Evolutionary conservation across 2,888 invertebrate genomes (phyloP).

Genomic region (Pecten maximus): DNA sequence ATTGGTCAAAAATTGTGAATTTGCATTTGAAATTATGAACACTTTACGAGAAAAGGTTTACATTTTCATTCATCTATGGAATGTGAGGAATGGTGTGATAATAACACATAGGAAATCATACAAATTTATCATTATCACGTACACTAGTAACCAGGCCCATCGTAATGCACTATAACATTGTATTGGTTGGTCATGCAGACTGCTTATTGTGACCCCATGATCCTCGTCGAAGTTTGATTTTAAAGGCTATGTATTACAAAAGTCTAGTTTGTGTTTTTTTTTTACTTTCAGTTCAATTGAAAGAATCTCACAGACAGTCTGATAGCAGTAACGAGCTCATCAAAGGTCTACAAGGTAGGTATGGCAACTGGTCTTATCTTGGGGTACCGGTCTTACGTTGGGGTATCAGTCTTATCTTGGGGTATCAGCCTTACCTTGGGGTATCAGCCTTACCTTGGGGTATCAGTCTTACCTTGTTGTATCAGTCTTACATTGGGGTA

Average conservation of each 20-base stretch:
- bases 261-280: neutral
- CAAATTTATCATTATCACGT: neutral
- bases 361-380: neutral
- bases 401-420: too few species aligned
- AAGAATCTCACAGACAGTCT: conserved; percentile 79
- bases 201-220: neutral
- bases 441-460: too few species aligned
- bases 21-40: too few species aligned
- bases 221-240: too few species aligned
- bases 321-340: conserved; percentile 78
- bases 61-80: too few species aligned
- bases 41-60: too few species aligned
- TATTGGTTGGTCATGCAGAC: neutral
- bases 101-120: neutral
- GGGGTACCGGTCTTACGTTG: too few species aligned
- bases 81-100: neutral
- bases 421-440: too few species aligned
- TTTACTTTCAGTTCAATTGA: conserved; percentile 79
- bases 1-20: too few species aligned
- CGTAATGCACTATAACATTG: neutral
- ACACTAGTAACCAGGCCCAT: neutral
- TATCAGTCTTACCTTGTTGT: too few species aligned
- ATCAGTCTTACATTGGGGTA: too few species aligned
- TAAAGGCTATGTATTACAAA: too few species aligned
- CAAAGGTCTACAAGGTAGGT: conserved; percentile 78